Conservation (phyloP, 2,888 invertebrate species). For the Pandemis heparana region DNA sequence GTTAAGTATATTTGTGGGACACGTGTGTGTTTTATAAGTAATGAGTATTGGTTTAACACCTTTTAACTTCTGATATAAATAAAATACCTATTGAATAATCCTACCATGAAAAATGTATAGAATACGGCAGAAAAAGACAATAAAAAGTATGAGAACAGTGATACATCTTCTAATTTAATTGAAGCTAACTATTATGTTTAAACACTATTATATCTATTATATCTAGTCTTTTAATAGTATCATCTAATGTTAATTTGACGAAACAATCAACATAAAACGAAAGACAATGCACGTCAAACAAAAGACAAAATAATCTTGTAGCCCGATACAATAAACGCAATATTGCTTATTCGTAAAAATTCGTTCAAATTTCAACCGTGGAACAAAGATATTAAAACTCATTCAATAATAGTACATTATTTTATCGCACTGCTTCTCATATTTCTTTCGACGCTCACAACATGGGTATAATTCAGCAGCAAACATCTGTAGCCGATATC, state of each 20-base stretch:
- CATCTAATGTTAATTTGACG: background rate
- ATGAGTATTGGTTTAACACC: too few relatives aligned
- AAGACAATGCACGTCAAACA: background rate
- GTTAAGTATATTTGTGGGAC: too few relatives aligned
- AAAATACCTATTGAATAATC: too few relatives aligned
- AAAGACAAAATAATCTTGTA: background rate
- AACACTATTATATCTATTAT: background rate
- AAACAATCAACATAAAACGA: background rate
- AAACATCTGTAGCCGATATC: slow-evolving; percentile 83
- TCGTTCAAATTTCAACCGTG: background rate
- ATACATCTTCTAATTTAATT: too few relatives aligned
- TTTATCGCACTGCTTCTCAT: slow-evolving; percentile 59
- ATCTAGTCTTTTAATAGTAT: background rate
- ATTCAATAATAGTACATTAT: background rate
- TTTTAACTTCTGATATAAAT: too few relatives aligned
- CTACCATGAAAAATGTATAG: too few relatives aligned
- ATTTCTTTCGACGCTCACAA: slow-evolving; percentile 77
- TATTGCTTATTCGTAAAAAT: background rate
- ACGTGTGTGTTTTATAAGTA: too few relatives aligned
- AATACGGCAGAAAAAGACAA: too few relatives aligned
- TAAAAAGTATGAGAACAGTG: too few relatives aligned
- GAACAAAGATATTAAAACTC: background rate
- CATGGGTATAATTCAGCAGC: slow-evolving; percentile 72
- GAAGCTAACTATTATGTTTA: too few relatives aligned
- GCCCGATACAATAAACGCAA: background rate